Conservation (phyloP, 2,888 invertebrate genomes). For the Prenolepis imparis region DNA sequence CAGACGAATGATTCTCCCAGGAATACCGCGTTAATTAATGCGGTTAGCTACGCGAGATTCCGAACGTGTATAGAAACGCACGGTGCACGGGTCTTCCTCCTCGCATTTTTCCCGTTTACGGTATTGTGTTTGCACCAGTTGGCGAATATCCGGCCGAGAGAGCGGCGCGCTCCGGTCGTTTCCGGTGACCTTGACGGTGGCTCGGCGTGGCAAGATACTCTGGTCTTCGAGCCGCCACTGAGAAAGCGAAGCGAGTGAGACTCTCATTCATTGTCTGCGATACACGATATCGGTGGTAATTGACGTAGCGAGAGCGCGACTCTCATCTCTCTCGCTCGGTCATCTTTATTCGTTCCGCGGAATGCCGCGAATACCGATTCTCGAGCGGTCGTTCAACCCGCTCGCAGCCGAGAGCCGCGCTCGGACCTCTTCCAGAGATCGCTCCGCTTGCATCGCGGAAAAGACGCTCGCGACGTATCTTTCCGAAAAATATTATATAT, state of each 20-base stretch:
- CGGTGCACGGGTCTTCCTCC: not conserved
- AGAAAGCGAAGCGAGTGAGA: conserved; percentile 54
- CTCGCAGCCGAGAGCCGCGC: conserved; percentile 38
- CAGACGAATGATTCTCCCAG: not conserved
- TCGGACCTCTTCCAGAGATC: conserved; percentile 26
- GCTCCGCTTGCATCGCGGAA: conserved; percentile 58
- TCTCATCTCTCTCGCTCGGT: conserved; percentile 60
- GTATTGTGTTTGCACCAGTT: conserved; percentile 31
- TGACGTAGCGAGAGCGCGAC: conserved; percentile 56
- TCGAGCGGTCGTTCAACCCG: conserved; percentile 75
- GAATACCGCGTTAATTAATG: conserved; percentile 22
- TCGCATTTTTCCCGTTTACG: conserved; percentile 37
- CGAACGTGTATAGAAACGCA: not conserved
- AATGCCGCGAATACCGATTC: conserved; percentile 79
- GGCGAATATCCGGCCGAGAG: conserved; percentile 25
- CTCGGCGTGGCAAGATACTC: conserved; percentile 17
- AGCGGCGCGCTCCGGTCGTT: conserved; percentile 35
- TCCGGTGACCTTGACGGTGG: conserved; percentile 72
- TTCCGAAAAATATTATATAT: conserved; percentile 41
- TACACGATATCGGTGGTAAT: conserved; percentile 64
- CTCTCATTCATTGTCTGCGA: conserved; percentile 69
- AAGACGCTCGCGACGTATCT: conserved; percentile 48
- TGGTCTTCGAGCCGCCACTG: conserved; percentile 18
- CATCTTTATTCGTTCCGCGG: conserved; percentile 76
- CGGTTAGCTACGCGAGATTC: not conserved